Evolutionary conservation across 2,113 vertebrate species (phyloP).

Genomic region (Alethe diademata): DNA sequence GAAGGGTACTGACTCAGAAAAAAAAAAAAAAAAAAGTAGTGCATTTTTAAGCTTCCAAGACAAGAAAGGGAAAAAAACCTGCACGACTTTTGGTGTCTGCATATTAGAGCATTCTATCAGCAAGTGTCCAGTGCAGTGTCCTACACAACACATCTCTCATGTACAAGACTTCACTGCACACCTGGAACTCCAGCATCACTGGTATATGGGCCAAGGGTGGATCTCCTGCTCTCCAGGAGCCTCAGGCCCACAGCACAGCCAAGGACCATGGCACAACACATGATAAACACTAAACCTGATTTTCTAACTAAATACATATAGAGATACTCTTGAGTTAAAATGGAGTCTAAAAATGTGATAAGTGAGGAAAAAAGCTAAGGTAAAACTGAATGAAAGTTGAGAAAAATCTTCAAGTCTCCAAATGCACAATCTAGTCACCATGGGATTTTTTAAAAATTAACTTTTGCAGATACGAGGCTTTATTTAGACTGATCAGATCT

Average conservation of each 20-base stretch:
- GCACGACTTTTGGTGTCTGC: background rate
- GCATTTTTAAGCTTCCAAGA: background rate
- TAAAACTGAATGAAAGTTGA: background rate
- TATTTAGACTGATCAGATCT: background rate
- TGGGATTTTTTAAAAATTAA: background rate
- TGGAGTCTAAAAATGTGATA: background rate
- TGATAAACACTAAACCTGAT: background rate
- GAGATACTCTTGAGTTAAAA: background rate
- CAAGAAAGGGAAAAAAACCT: fast-evolving
- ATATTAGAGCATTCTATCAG: background rate
- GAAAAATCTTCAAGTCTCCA: background rate
- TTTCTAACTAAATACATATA: background rate
- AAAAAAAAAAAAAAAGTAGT: background rate
- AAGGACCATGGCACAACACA: background rate
- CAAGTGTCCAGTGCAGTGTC: background rate
- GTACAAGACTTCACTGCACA: background rate
- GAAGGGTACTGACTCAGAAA: background rate
- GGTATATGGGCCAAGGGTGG: fast-evolving
- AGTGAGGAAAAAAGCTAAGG: background rate
- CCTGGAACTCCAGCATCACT: fast-evolving
- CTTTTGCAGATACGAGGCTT: background rate
- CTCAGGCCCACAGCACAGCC: background rate
- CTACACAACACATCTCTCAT: background rate
- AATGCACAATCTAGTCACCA: background rate
- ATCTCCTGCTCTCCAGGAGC: fast-evolving